Evolutionary conservation across 2,113 vertebrate genomes (phyloP), one percentile per base, ranked within the genome.

Genomic region (Rhea americana): DNA sequence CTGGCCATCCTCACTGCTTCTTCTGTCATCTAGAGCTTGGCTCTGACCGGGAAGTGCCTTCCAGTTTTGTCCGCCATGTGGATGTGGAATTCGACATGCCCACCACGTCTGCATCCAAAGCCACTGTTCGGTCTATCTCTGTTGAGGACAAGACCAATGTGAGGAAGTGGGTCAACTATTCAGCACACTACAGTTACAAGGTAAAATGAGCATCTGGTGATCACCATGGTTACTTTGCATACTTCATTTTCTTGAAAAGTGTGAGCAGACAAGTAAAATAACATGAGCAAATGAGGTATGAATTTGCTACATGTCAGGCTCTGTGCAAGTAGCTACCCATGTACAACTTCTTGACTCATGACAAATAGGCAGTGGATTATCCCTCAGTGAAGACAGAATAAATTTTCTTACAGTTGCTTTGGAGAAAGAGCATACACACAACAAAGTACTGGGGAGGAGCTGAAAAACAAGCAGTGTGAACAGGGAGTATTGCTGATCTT

Each of bases 141-240:
- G 98, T 99, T 7, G 98, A 98, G 89, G 98, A 98, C 93, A 98
- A 97, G 94, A 94, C 91, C 0, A 96, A 98, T 1, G 94, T 99
- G 73, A 98, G 98, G 96, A 99, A 99, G 85, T 98, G 98, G 98
- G 98, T 99, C 95, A 98, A 98, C 93, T 99, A 99, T 89, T 98
- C 98, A 48, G 98, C 98, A 78, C 98, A 98, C 95, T 99, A 98
- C 96, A 98, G 95, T 92, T 99, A 98, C 95, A 98, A 99, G 98
- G 98, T 99, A 97, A 84, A 63, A 30, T 51, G 12, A 43, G 70
- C 82, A 16, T 56, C 24, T 48, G 24, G 84, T 66, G 17, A 0
- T 55, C 74, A 21, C 74, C 28, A 1, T 59, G 82, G 70, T 80
- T 80, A 63, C 51, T 45, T 59, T 66, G 74, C 58, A 10, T 35